Conservation (phyloP, 1,140 invertebrate species). For the Goniozus legneri region DNA sequence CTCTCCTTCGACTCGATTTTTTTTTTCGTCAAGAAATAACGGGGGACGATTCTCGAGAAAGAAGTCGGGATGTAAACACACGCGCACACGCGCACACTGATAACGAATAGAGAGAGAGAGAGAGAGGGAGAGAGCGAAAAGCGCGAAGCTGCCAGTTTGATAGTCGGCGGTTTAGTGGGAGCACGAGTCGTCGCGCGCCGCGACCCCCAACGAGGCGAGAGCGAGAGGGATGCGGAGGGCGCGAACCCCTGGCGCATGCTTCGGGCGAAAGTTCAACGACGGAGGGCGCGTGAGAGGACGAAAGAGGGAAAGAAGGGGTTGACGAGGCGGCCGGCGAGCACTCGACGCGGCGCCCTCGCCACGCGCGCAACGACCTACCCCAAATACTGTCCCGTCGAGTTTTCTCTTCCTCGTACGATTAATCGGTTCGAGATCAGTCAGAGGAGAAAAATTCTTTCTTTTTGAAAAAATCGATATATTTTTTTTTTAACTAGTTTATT, state of each 20-base stretch:
- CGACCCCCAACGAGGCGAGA: not conserved
- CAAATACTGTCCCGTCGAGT: not conserved
- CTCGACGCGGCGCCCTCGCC: not conserved
- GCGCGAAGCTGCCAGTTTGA: constrained; percentile 34
- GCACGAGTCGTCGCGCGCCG: constrained; percentile 12
- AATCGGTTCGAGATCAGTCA: no score
- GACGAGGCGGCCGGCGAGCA: no score
- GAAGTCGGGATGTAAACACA: not conserved
- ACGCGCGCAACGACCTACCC: not conserved
- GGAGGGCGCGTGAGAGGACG: no score
- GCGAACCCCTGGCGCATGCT: constrained; percentile 11
- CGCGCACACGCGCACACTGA: no score
- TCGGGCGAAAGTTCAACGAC: constrained; percentile 11
- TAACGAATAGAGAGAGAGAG: no score
- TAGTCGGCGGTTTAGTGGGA: constrained; percentile 44
- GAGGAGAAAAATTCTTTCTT: no score
- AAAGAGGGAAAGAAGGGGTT: no score
- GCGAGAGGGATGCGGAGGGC: constrained; percentile 3
- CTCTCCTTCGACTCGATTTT: not conserved
- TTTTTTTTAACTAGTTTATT: no score
- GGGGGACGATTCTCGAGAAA: not conserved
- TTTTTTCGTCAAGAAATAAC: not conserved
- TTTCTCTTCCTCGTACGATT: no score
- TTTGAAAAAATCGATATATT: no score
- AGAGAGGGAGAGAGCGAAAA: no score